Evolutionary conservation across 1,140 invertebrate genomes (phyloP).

Genomic region (Neelides sp.): DNA sequence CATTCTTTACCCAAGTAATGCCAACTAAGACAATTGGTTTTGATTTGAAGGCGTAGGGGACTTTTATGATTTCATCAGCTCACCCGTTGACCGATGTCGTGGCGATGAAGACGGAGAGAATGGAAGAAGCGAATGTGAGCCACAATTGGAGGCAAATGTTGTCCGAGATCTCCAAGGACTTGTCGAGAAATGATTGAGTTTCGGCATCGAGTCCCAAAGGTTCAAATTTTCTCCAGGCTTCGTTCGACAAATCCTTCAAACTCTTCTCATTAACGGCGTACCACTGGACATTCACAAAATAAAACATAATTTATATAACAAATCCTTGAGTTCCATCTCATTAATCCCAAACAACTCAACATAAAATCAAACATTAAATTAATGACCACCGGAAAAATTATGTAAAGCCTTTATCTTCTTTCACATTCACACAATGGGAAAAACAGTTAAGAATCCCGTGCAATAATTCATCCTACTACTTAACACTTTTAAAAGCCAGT

Average conservation of each 20-base stretch:
- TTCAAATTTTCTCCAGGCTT: slow-evolving; percentile 45
- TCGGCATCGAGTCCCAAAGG: slow-evolving; percentile 52
- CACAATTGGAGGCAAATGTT: slow-evolving; percentile 62
- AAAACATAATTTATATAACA: too few relatives aligned
- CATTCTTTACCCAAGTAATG: neutral
- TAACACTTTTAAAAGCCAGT: too few relatives aligned
- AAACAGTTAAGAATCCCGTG: too few relatives aligned
- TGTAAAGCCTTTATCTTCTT: too few relatives aligned
- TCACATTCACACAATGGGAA: too few relatives aligned
- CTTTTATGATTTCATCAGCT: slow-evolving; percentile 34
- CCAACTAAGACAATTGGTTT: neutral
- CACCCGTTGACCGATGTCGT: slow-evolving; percentile 73
- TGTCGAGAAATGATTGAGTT: slow-evolving; percentile 54
- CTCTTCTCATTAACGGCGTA: slow-evolving; percentile 42
- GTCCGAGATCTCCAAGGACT: slow-evolving; percentile 57
- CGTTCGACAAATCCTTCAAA: slow-evolving; percentile 36
- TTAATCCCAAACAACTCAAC: too few relatives aligned
- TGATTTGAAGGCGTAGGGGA: neutral
- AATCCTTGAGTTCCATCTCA: too few relatives aligned
- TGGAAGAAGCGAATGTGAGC: slow-evolving; percentile 52
- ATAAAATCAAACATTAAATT: too few relatives aligned
- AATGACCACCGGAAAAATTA: too few relatives aligned
- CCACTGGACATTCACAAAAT: slow-evolving; percentile 47
- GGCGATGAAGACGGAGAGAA: slow-evolving; percentile 63
- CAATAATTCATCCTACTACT: too few relatives aligned